These are phyloP conservation scores for Chrysolina americana DNA, from an alignment of 2,888 invertebrate species.

Conservation along the genomic window DNA sequence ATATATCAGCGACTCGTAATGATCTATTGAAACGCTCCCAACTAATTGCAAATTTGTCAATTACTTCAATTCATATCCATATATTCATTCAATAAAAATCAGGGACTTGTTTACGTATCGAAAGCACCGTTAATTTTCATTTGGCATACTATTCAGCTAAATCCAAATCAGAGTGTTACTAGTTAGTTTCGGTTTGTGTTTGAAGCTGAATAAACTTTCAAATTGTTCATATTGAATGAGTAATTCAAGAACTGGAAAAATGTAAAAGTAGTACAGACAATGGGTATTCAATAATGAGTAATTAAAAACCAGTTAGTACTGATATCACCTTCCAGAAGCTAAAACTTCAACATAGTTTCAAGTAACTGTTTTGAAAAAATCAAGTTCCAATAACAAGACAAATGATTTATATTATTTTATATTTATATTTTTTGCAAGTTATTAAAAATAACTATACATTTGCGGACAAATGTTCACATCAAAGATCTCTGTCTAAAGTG, in stretches of 20 bases:
- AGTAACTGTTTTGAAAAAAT: no score
- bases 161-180: conserved; percentile 31
- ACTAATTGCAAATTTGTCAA: conserved; percentile 39
- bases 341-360: no score
- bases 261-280: background rate
- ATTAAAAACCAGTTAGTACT: no score
- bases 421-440: no score
- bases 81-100: conserved; percentile 36
- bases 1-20: conserved; percentile 22
- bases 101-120: conserved; percentile 34
- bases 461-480: no score
- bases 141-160: conserved; percentile 36
- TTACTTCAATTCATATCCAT: conserved; percentile 32
- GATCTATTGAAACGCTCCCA: conserved; percentile 21
- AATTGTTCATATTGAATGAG: background rate
- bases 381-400: no score
- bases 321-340: no score
- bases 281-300: no score
- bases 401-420: no score
- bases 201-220: background rate
- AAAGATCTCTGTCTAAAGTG: no score
- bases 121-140: conserved; percentile 40
- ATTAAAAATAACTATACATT: no score
- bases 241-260: background rate
- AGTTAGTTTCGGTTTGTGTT: conserved; percentile 23